Evolutionary conservation across 2,888 invertebrate genomes (phyloP), one percentile per base, ranked within the genome.

Genomic region (Eupithecia pulchellata): DNA sequence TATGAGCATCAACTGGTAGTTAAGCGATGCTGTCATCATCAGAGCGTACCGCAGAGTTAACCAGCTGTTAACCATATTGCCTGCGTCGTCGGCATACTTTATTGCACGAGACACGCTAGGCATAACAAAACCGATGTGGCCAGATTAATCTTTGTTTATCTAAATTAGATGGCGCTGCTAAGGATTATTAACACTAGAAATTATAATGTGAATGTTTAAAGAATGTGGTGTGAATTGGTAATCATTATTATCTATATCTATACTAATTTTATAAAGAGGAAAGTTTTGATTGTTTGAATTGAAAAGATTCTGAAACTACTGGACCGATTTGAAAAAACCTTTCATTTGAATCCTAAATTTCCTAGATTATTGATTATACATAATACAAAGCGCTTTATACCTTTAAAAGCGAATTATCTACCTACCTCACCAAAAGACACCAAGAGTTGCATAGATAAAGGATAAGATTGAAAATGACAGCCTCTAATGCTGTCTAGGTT

Each of bases 81-180:
- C 69, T 67, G 57, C 14, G 32, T 8, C 73, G 4, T 55, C 52
- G 64, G 62, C 55, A 68, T 73, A 69, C 64, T 73, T 69, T 73
- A 73, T 67, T 67, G 67, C 69, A 62, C n/a, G 36, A 73, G 69
- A 64, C 66, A 66, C 67, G 73, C 65, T 61, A 13, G 67, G 73
- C 73, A 73, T 73, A 65, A 69, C 73, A 73, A 73, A 61, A 36
- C 39, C 62, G 30, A 47, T 66, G 65, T 27, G 65, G 60, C 70
- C 58, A 66, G 69, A 69, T 73, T 68, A 71, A 71, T 71, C 73
- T 68, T 71, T 71, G 68, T 71, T 73, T 73, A 71, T 68, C 68
- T 25, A 60, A 73, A 71, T 73, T n/a, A 71, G 68, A 68, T 68
- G 71, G 68, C 68, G 63, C 64, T 71, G 27, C 34, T 66, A 57